These are phyloP conservation scores for Brenthis ino DNA, from an alignment of 2,888 invertebrate genomes.

Conservation along the genomic window DNA sequence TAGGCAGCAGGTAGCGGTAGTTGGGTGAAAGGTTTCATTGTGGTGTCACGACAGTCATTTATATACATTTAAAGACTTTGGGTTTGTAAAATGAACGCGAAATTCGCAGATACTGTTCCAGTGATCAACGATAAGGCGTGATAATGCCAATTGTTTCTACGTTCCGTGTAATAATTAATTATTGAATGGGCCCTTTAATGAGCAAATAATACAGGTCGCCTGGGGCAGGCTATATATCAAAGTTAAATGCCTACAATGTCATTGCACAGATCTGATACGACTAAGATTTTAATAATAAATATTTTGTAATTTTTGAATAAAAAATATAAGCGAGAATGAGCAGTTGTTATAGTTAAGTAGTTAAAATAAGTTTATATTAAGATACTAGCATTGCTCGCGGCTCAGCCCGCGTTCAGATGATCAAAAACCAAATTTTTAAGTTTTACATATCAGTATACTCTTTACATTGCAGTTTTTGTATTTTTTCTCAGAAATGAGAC, in stretches of 20 bases:
- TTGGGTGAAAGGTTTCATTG: slow-evolving; percentile 51
- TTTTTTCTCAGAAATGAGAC: too few species aligned
- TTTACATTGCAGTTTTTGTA: too few species aligned
- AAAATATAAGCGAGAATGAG: too few species aligned
- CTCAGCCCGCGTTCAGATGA: too few species aligned
- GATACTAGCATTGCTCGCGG: too few species aligned
- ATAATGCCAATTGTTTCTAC: slow-evolving; percentile 31
- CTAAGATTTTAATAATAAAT: neutral
- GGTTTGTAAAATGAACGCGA: slow-evolving; percentile 34
- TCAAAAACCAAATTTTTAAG: too few species aligned
- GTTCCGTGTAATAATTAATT: slow-evolving; percentile 14
- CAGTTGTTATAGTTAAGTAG: too few species aligned
- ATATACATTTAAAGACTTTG: slow-evolving; percentile 36
- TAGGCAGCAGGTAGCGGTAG: slow-evolving; percentile 43
- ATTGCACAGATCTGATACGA: neutral
- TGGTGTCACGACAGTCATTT: slow-evolving; percentile 46
- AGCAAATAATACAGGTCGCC: neutral
- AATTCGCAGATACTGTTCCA: slow-evolving; percentile 38
- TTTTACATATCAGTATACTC: too few species aligned
- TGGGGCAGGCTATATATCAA: neutral
- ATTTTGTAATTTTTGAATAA: too few species aligned
- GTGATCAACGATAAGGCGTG: slow-evolving; percentile 38
- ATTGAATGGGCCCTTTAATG: neutral
- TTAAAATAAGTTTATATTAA: too few species aligned
- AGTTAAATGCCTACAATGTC: neutral